phyloP scores from a whole-genome alignment of 2,797 vertebrate genomes.

The Microhierax caerulescens region DNA sequence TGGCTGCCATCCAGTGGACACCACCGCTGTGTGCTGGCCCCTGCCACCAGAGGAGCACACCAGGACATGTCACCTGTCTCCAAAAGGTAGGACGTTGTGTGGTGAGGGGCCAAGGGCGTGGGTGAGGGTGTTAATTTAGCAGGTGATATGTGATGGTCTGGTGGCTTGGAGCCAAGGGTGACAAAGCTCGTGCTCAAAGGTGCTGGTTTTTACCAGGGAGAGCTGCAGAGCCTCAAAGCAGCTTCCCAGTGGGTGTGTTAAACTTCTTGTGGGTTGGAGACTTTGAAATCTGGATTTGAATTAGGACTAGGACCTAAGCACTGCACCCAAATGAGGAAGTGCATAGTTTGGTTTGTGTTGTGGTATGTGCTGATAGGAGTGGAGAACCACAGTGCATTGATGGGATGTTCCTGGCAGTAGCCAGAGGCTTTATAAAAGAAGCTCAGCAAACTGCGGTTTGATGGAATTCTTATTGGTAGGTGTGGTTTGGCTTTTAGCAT shows the following conservation, averaged over 20 bases:
- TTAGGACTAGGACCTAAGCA: not conserved
- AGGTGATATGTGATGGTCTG: rapidly evolving
- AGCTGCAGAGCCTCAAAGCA: rapidly evolving
- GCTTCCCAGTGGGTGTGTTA: not conserved
- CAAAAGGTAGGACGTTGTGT: rapidly evolving
- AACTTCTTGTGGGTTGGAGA: not conserved
- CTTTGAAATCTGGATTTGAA: not conserved
- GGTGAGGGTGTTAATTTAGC: rapidly evolving
- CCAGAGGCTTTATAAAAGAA: not conserved
- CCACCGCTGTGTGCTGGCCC: not conserved
- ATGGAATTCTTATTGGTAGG: not conserved
- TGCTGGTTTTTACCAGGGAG: not conserved
- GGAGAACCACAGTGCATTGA: rapidly evolving
- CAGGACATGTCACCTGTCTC: rapidly evolving
- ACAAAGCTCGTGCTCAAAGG: not conserved
- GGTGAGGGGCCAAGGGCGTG: rapidly evolving
- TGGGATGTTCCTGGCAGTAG: not conserved
- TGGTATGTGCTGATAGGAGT: not conserved
- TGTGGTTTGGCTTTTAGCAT: not conserved
- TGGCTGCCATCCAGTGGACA: rapidly evolving
- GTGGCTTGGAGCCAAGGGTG: not conserved
- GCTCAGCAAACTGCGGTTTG: not conserved
- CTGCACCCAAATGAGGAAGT: rapidly evolving
- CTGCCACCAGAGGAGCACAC: rapidly evolving
- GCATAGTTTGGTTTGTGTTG: rapidly evolving